A percentile compares a stretch with the other conserved stretches of the same genome.
These are phyloP conservation scores for Eurosta solidaginis DNA, from an alignment of 1,140 invertebrate species.

Conservation along the genomic window DNA sequence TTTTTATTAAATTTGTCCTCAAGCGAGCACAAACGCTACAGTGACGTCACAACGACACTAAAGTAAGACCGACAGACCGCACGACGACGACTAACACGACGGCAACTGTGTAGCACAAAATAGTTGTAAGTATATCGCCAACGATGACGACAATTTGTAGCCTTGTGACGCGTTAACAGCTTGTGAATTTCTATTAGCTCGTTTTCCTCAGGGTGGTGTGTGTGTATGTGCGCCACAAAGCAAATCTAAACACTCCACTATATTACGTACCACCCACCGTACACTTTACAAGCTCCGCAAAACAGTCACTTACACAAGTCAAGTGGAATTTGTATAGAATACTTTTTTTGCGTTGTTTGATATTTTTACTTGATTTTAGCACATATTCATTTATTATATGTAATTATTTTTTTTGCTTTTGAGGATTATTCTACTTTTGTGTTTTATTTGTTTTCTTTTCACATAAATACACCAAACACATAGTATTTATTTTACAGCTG, in stretches of 20 bases:
- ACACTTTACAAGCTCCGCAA: too few relatives aligned
- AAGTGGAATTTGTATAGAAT: background rate
- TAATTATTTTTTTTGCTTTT: background rate
- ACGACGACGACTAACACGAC: background rate
- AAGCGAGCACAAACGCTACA: too few relatives aligned
- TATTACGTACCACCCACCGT: background rate
- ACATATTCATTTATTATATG: background rate
- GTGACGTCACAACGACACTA: too few relatives aligned
- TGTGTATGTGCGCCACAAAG: constrained; percentile 9
- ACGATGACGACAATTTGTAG: background rate
- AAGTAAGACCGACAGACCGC: background rate
- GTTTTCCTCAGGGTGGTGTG: too few relatives aligned
- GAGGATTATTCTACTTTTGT: background rate
- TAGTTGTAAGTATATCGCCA: too few relatives aligned
- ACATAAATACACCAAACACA: background rate
- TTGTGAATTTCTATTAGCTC: constrained; percentile 6
- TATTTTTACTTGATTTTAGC: background rate
- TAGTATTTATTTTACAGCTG: background rate
- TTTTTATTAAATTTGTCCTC: too few relatives aligned
- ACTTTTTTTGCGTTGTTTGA: background rate
- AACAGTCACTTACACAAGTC: background rate
- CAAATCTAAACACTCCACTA: background rate
- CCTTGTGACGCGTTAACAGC: constrained; percentile 18
- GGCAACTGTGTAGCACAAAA: too few relatives aligned
- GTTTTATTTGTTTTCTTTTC: background rate